Evolutionary conservation across 2,113 vertebrate genomes (phyloP).

Genomic region (Sander lucioperca): DNA sequence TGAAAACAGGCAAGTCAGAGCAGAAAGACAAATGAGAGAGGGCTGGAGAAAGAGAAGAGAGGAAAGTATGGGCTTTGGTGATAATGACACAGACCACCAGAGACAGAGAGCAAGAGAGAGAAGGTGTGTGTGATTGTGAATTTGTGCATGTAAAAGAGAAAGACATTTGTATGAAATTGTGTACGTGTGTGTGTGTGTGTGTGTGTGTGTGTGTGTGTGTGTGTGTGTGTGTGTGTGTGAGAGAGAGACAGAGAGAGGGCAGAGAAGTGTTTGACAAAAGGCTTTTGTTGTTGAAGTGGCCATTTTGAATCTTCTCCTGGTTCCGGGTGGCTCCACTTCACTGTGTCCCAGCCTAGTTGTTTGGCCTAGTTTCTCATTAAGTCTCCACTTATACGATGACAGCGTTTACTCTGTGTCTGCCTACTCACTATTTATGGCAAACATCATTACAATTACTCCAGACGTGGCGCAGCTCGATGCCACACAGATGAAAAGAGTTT

Average conservation of each 20-base stretch:
- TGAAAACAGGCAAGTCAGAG: conserved; percentile 17
- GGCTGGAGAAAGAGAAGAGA: conserved; percentile 1
- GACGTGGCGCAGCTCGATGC: background rate
- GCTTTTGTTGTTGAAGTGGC: conserved; percentile 67
- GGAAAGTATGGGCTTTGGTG: background rate
- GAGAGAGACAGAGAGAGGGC: background rate
- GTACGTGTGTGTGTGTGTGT: background rate
- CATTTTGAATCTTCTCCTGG: conserved; percentile 61
- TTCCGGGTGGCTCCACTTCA: conserved; percentile 57
- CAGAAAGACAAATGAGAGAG: conserved; percentile 17
- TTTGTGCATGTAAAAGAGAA: background rate
- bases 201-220: no score
- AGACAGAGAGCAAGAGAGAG: background rate
- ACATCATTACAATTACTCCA: conserved; percentile 27
- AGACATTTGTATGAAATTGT: background rate
- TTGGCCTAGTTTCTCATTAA: conserved; percentile 60
- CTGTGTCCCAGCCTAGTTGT: conserved; percentile 53
- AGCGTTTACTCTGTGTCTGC: conserved; percentile 25
- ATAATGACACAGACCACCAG: background rate
- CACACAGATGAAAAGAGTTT: conserved; percentile 1
- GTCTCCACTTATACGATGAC: conserved; percentile 26
- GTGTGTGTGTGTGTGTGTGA: background rate
- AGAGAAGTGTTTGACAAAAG: conserved; percentile 53
- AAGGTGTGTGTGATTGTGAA: background rate
- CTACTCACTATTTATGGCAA: conserved; percentile 51